phyloP scores from a whole-genome alignment of 2,888 invertebrate species.

The Lasioglossum calceatum region DNA sequence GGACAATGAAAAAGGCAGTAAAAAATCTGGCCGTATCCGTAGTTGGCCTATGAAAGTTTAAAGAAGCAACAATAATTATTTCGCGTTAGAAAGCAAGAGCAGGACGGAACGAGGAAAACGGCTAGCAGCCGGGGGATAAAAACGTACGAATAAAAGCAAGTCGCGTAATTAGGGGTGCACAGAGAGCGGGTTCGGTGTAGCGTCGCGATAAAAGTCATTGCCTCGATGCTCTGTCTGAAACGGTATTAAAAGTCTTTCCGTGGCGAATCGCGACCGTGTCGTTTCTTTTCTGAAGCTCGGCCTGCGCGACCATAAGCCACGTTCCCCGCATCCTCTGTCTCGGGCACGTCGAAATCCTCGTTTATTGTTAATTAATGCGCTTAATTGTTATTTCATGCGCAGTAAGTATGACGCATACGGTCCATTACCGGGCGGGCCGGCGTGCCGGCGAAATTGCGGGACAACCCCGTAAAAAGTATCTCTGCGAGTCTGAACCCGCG shows the following conservation, averaged over 20 bases:
- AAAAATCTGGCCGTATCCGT: not conserved
- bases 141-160: conserved; percentile 31
- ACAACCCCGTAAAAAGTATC: conserved; percentile 47
- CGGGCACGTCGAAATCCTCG: conserved; percentile 43
- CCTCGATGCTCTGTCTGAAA: conserved; percentile 6
- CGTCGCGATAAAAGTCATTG: conserved; percentile 48
- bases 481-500: not conserved
- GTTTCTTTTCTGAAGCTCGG: conserved; percentile 15
- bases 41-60: not conserved
- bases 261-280: conserved; percentile 3
- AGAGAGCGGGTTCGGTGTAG: conserved; percentile 22
- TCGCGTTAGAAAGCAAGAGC: not conserved
- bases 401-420: conserved; percentile 57
- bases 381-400: conserved; percentile 66
- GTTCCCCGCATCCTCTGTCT: not conserved
- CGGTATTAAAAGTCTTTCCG: conserved; percentile 33
- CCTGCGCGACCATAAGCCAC: not conserved
- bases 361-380: conserved; percentile 72
- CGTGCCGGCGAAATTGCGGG: conserved; percentile 51
- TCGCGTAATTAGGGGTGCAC: conserved; percentile 56
- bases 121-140: not conserved
- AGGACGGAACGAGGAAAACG: not conserved
- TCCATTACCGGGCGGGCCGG: conserved; percentile 50
- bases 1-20: not conserved
- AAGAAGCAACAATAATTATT: not conserved